phyloP scores from a whole-genome alignment of 2,797 vertebrate species.

The Lepilemur septentrionalis region DNA sequence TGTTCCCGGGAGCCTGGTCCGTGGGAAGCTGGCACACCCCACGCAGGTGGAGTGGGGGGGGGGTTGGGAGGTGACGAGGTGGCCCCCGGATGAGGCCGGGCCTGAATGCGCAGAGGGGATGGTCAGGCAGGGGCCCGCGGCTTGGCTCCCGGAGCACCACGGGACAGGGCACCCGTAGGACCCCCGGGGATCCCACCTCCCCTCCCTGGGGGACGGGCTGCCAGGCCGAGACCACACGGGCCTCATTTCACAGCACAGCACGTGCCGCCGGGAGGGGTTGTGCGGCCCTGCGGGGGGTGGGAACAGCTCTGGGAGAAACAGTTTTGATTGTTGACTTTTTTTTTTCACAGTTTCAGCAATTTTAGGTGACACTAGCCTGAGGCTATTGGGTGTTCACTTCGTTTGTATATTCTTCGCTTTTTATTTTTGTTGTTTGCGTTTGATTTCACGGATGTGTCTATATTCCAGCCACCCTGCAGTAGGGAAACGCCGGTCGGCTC shows the following conservation, averaged over 20 bases:
- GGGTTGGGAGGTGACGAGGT: not conserved
- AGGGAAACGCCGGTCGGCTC: not conserved
- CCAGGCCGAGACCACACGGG: not conserved
- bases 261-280: not conserved
- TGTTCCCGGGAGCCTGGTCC: no score
- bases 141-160: not conserved
- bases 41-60: not conserved
- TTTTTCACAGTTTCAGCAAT: not conserved
- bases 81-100: no score
- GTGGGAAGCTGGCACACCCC: rapidly evolving
- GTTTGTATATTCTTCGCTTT: not conserved
- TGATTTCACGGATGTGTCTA: not conserved
- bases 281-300: not conserved
- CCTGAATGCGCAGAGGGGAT: rapidly evolving
- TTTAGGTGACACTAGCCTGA: conserved; percentile 21
- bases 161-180: not conserved
- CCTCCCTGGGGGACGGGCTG: not conserved
- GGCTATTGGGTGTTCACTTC: not conserved
- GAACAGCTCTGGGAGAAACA: not conserved
- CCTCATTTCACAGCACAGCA: not conserved
- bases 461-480: not conserved
- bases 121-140: not conserved
- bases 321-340: not conserved
- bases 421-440: not conserved
- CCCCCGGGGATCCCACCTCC: not conserved